phyloP scores from a whole-genome alignment of 1,140 invertebrate genomes.

The Cecropterus lyciades region DNA sequence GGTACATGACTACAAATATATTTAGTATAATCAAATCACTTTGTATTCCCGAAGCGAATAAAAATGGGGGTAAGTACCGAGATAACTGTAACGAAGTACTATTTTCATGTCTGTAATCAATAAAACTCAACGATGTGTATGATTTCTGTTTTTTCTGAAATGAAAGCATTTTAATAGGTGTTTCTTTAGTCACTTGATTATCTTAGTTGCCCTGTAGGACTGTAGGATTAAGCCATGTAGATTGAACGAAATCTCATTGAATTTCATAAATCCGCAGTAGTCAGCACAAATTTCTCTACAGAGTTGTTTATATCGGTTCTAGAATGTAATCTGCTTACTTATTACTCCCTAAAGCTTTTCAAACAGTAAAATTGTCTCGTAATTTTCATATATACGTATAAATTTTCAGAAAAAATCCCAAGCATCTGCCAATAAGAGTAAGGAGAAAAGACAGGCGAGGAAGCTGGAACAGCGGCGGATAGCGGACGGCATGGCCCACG shows the following conservation, averaged over 20 bases:
- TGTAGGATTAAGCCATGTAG: too few relatives aligned
- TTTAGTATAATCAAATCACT: not conserved
- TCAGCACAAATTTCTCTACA: too few relatives aligned
- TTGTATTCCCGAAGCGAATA: not conserved
- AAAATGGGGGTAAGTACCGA: conserved; percentile 54
- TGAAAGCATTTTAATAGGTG: not conserved
- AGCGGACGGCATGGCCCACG: conserved; percentile 73
- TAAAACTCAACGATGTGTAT: conserved; percentile 1
- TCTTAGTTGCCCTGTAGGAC: too few relatives aligned
- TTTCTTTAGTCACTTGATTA: not conserved
- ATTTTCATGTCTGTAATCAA: conserved; percentile 1
- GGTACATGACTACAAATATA: conserved; percentile 13
- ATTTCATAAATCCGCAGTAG: too few relatives aligned
- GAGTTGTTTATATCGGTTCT: too few relatives aligned
- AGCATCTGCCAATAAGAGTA: conserved; percentile 61
- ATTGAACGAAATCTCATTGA: too few relatives aligned
- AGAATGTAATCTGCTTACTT: not conserved
- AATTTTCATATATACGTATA: not conserved
- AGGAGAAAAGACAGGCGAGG: conserved; percentile 74
- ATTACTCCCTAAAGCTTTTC: not conserved
- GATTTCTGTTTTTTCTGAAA: not conserved
- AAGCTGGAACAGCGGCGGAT: conserved; percentile 74
- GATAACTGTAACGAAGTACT: not conserved
- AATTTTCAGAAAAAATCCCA: conserved; percentile 68
- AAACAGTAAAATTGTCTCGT: not conserved